Evolutionary conservation across 1,140 invertebrate genomes (phyloP), one percentile per base, ranked within the genome.

Genomic region (Camponotus vicinus): DNA sequence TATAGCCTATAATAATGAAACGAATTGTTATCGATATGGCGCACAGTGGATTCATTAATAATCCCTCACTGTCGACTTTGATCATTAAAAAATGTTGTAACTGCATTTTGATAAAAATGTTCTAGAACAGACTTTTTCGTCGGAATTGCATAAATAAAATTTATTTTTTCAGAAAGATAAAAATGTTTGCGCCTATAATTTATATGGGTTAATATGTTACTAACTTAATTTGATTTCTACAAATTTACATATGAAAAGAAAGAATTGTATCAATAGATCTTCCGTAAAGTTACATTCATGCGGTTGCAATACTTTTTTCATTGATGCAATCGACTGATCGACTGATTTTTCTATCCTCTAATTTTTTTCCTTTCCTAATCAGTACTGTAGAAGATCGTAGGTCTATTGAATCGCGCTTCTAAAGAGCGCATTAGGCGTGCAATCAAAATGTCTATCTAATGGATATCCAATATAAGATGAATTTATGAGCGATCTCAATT

Each of bases 1-100:
- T 91, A 88, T 92, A 92, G 86, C 77, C 83, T 80, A 75, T 87
- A 92, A 92, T 91, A 91, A 93, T 92, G 80, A 91, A 88, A 85
- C 9, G 55, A 91, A 90, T 92, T 92, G 91, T 92, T 92, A 92
- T 88, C 84, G 64, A 92, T 78, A 32, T 42, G 3, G 5, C 13
- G 7, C 0, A 18, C 32, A 34, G 6, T 34, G 18, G 5, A 57
- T 82, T 82, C 3, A 45, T 11, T 40, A 18, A 59, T 34, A 42
- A 71, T 82, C 9, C 67, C 52, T 67, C 5, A 27, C 34, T 52
- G 49, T 59, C 37, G 9, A 64, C 27, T 61, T 61, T 32, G 8
- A 61, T 21, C 55, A 59, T 59, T 76, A 42, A 76, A 59, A 76
- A 40, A 18, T 40, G 15, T n/a, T 15, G 15, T 64, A 70, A 70